Percentiles rank a stretch among this genome's conserved stretches.
Evolutionary conservation across 1,140 invertebrate genomes (phyloP).

Genomic region (Drosophila dunni): DNA sequence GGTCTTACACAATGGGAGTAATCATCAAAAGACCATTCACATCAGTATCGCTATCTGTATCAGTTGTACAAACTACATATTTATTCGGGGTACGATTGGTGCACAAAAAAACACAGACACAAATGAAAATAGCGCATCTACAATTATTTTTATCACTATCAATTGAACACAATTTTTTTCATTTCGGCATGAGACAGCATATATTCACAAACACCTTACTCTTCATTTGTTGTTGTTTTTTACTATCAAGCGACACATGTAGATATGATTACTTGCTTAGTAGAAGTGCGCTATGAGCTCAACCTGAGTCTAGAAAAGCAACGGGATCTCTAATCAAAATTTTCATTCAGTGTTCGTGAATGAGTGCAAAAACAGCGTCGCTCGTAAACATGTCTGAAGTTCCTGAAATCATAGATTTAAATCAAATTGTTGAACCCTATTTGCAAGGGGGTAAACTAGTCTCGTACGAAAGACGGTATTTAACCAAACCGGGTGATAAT

Average conservation of each 20-base stretch:
- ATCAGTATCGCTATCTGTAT: background rate
- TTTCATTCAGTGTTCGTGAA: constrained; percentile 43
- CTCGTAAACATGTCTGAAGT: constrained; percentile 61
- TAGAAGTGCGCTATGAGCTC: background rate
- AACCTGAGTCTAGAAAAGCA: constrained; percentile 39
- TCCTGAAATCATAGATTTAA: constrained; percentile 67
- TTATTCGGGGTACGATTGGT: constrained; percentile 40
- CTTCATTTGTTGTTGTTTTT: constrained; percentile 9
- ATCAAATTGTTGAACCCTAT: constrained; percentile 65
- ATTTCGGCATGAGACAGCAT: constrained; percentile 8
- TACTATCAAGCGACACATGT: constrained; percentile 24
- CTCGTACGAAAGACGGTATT: constrained; percentile 60
- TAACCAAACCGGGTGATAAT: constrained; percentile 87
- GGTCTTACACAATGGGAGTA: constrained; percentile 48
- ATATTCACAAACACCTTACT: constrained; percentile 1
- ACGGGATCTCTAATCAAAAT: background rate
- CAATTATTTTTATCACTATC: constrained; percentile 48
- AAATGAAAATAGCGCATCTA: constrained; percentile 23
- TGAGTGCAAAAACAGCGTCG: constrained; percentile 8
- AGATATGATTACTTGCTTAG: constrained; percentile 5
- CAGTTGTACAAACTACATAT: constrained; percentile 20
- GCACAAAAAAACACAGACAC: constrained; percentile 20
- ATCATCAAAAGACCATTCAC: constrained; percentile 39
- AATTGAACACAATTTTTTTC: constrained; percentile 56
- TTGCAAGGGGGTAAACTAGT: constrained; percentile 58